Evolutionary conservation across 1,140 invertebrate genomes (phyloP), one percentile per base, ranked within the genome.

Genomic region (Brachionus rubens): DNA sequence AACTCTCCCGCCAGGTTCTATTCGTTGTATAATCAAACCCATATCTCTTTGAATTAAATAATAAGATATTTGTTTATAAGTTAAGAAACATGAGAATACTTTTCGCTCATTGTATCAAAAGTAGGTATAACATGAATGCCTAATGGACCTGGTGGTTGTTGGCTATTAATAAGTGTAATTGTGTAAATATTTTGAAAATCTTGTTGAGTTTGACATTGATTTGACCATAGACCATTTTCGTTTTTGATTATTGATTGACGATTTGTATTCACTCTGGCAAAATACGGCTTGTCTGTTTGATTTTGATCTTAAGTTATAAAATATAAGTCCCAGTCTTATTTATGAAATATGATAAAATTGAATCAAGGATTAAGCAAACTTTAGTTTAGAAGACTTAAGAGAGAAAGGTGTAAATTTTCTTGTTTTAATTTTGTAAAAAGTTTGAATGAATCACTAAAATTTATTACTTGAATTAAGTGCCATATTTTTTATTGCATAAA

Each of bases 101-200:
- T 82, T 90, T 76, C 87, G 80, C 70, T 88, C 81, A 82, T 78
- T 14, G 83, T 80, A 77, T 91, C 90, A 80, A 90, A 90, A 81
- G 91, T 91, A 21, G 92, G 92, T 59, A 94, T 89, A 14, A 93
- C 91, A 78, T 93, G 91, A 76, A 94, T 89, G n/a, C 92, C 92
- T 43, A 94, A 82, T 12, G 91, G 90, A 41, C 91, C 90, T n/a
- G 88, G 88, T 26, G 36, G 12, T 41, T 65, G 59, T 43, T 65
- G 21, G 1, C 9, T 28, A 10, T 24, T 65, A n/a, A 28, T 28
- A 2, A 65, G 16, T 24, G 59, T 65, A 19, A 65, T 43, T 43
- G 59, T 54, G 30, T 72, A 36, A 33, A 72, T 48, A 26, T 21
- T 36, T 19, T n/a, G n/a, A n/a, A 12, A 28, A 24, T 72, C 46